Percentiles rank a stretch among this genome's conserved stretches.
phyloP scores from a whole-genome alignment of 1,140 invertebrate genomes.

The Mycetomoellerius zeteki region DNA sequence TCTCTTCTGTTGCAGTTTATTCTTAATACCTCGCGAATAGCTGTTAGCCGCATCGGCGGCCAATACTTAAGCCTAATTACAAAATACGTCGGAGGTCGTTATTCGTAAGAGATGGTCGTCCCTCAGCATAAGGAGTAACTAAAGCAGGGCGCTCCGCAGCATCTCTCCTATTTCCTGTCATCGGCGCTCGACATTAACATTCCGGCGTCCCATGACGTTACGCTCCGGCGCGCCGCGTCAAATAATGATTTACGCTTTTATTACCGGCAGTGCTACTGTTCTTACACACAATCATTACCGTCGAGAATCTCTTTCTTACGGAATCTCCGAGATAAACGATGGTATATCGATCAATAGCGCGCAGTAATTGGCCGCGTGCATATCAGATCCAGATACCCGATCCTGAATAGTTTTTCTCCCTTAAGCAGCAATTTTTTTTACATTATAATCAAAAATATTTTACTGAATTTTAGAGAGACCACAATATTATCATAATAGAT shows the following conservation, averaged over 20 bases:
- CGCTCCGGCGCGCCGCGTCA: slow-evolving; percentile 51
- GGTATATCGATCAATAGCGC: slow-evolving; percentile 20
- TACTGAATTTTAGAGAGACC: background rate
- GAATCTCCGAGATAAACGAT: slow-evolving; percentile 40
- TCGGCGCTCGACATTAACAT: slow-evolving; percentile 55
- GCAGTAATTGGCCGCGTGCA: slow-evolving; percentile 38
- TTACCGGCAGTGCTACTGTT: slow-evolving; percentile 62
- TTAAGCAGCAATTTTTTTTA: background rate
- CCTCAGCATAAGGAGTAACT: slow-evolving; percentile 25
- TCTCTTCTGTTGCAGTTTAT: slow-evolving; percentile 26
- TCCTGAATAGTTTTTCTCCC: slow-evolving; percentile 2
- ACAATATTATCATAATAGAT: background rate
- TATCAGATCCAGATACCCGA: slow-evolving; percentile 40
- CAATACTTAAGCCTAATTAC: slow-evolving; percentile 54
- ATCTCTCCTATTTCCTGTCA: slow-evolving; percentile 56
- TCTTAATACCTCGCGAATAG: slow-evolving; percentile 39
- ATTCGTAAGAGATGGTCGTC: slow-evolving; percentile 40
- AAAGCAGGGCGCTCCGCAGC: slow-evolving; percentile 26
- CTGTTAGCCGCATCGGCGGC: slow-evolving; percentile 34
- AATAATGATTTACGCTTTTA: slow-evolving; percentile 67
- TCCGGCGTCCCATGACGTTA: slow-evolving; percentile 59
- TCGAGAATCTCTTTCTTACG: slow-evolving; percentile 53
- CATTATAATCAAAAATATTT: slow-evolving; percentile 5
- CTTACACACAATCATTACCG: slow-evolving; percentile 56
- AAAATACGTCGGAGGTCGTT: slow-evolving; percentile 52